Base-by-base conservation (phyloP, 2,888 invertebrate genomes). In the Hydrotaea diabolus region DNA sequence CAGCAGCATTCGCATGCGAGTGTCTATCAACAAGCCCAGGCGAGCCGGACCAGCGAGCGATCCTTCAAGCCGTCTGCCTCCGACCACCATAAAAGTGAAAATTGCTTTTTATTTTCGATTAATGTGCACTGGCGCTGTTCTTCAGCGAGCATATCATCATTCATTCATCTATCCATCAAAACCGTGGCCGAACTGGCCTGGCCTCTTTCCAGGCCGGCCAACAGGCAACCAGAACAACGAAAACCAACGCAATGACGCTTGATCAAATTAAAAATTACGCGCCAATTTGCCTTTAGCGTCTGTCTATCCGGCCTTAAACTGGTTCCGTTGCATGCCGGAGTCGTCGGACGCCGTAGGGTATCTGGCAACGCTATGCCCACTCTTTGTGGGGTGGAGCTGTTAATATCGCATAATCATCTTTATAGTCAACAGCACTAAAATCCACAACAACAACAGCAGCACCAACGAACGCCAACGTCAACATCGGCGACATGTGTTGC, bases 191-290 rank as follows among this genome's bases (percentile, higher is more conserved):
- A 19, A 17, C 39, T 46, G 8, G n/a, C 46, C 39, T 11, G 2
- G 69, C 19, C 36, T 2, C 31, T 5, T 31, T 7, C 31, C 31
- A 31, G 2, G 31, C n/a, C 31, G 31, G 31, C 31, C 31, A 55
- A 62, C 43, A 53, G 36, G 59, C 55, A 76, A 62, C 23, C 73
- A 66, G 66, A 71, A 15, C 64, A 36, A 46, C 59, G 49, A 43
- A 75, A 73, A 26, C 64, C 69, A 81, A 84, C 76, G 81, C 62
- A 78, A 75, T 64, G 80, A 80, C 36, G 55, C 74, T 80, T 81
- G 84, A 81, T 85, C 80, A 82, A 85, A 86, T 86, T 87, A 84
- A 83, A 87, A 87, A 86, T 86, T 87, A 86, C 85, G 77, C 82
- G 85, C 85, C 80, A 81, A 80, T 72, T 80, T 78, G 84, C 84